Conservation (phyloP, 2,888 invertebrate genomes). For the Apoderus coryli region DNA sequence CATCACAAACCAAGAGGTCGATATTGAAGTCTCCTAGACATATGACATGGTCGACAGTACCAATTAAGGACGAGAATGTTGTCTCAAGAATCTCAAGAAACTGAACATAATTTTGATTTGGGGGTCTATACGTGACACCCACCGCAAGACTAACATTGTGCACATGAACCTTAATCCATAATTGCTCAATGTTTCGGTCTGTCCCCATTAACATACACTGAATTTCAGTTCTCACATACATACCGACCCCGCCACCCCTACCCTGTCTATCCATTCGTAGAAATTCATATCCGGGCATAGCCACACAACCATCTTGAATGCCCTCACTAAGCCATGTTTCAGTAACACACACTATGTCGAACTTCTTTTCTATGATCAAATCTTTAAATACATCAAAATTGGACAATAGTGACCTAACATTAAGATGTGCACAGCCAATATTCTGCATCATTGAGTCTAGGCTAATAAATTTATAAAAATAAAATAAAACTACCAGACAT, state of each 20-base stretch:
- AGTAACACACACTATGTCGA: background rate
- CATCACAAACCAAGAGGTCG: background rate
- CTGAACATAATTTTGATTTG: slow-evolving; percentile 1
- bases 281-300: background rate
- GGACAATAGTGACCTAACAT: background rate
- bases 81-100: too few species aligned
- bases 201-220: background rate
- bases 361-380: background rate
- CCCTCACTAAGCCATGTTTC: background rate
- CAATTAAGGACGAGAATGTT: background rate
- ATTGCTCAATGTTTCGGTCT: background rate
- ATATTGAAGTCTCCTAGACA: slow-evolving; percentile 2
- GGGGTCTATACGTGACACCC: background rate
- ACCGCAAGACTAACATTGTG: background rate
- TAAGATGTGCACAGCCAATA: too few species aligned
- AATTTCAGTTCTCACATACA: background rate
- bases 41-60: background rate
- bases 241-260: background rate
- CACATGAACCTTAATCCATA: background rate
- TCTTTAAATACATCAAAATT: background rate
- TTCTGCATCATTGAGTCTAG: too few species aligned
- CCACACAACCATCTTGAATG: background rate
- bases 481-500: too few species aligned
- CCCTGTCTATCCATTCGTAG: background rate
- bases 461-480: too few species aligned